Percentiles rank a stretch among this genome's conserved stretches.
These are phyloP conservation scores for Drosophila algonquin DNA, from an alignment of 2,888 invertebrate genomes.

Conservation along the genomic window DNA sequence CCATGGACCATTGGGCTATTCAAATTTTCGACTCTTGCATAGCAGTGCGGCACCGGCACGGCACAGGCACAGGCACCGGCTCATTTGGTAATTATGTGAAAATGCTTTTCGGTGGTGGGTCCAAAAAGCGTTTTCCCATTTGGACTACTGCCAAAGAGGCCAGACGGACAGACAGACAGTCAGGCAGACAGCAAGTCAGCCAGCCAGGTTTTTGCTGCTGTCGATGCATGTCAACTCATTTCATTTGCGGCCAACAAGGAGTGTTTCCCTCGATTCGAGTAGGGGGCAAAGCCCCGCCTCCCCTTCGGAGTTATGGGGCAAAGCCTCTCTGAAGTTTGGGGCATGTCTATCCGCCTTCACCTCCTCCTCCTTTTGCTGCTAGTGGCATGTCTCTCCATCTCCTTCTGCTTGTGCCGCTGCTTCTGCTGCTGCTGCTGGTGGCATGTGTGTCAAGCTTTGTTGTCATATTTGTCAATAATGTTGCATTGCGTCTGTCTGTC, in stretches of 20 bases:
- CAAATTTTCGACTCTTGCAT: conserved; percentile 59
- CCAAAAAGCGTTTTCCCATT: conserved; percentile 59
- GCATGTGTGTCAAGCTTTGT: conserved; percentile 55
- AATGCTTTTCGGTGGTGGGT: conserved; percentile 65
- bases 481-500: conserved; percentile 33
- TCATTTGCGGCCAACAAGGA: conserved; percentile 63
- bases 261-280: conserved; percentile 36
- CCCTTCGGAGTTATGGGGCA: background rate
- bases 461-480: conserved; percentile 66
- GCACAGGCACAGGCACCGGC: conserved; percentile 31
- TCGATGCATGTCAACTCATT: conserved; percentile 74
- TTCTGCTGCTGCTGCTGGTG: background rate
- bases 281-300: background rate
- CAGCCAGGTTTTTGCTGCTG: conserved; percentile 43
- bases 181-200: conserved; percentile 11
- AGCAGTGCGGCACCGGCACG: conserved; percentile 26
- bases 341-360: conserved; percentile 5
- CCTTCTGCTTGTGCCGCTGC: background rate
- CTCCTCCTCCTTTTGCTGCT: background rate
- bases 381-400: background rate
- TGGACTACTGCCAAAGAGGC: conserved; percentile 7
- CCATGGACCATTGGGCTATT: conserved; percentile 53
- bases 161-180: conserved; percentile 32
- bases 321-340: conserved; percentile 14
- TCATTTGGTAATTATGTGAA: conserved; percentile 79